Percentiles rank a stretch among this genome's conserved stretches.
Evolutionary conservation across 1,140 invertebrate genomes (phyloP).

Genomic region (Penaeus vannamei): DNA sequence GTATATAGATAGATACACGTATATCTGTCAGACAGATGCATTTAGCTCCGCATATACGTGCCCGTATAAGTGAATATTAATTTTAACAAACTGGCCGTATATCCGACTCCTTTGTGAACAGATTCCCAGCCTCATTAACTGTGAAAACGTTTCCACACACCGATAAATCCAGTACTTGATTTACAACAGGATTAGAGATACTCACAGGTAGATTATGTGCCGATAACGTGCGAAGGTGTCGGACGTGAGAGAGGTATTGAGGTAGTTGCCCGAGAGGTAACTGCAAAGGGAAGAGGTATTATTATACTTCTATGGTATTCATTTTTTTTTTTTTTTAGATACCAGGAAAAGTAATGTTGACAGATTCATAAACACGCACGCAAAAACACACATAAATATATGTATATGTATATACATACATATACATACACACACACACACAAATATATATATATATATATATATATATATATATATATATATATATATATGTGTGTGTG

Average conservation of each 20-base stretch:
- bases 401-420: not conserved
- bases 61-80: too few species aligned
- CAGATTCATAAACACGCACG: not conserved
- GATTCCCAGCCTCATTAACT: too few species aligned
- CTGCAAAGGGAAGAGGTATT: not conserved
- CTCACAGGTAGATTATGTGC: slow-evolving; percentile 22
- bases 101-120: too few species aligned
- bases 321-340: too few species aligned
- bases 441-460: too few species aligned
- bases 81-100: too few species aligned
- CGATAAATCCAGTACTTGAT: too few species aligned
- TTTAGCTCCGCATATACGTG: too few species aligned
- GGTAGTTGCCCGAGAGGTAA: slow-evolving; percentile 8
- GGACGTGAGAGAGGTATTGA: not conserved
- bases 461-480: slow-evolving; percentile 1
- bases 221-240: slow-evolving; percentile 5
- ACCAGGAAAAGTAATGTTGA: not conserved
- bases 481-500: not conserved
- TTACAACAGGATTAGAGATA: not conserved
- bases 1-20: too few species aligned
- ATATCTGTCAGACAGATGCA: too few species aligned
- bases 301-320: too few species aligned
- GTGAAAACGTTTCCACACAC: too few species aligned
- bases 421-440: not conserved
- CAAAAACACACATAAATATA: not conserved